phyloP scores from a whole-genome alignment of 2,113 vertebrate species.

The Thermophis baileyi region DNA sequence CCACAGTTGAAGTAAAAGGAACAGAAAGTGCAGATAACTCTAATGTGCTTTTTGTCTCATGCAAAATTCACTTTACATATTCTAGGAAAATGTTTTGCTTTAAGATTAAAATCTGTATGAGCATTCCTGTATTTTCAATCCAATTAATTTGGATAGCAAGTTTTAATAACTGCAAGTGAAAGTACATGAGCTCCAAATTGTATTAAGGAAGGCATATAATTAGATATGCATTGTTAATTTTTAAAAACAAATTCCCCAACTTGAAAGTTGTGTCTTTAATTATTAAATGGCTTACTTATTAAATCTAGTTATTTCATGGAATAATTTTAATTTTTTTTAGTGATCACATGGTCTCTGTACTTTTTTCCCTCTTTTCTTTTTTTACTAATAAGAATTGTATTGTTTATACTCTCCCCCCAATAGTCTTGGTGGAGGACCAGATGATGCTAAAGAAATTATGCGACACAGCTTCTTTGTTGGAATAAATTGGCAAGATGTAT shows the following conservation, averaged over 20 bases:
- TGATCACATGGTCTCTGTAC: not conserved
- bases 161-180: not conserved
- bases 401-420: slow-evolving; percentile 41
- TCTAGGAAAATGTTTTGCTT: not conserved
- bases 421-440: slow-evolving; percentile 93
- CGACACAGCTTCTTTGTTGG: slow-evolving; percentile 93
- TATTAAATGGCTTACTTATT: not conserved
- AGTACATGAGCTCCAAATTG: not conserved
- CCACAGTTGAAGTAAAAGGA: not conserved
- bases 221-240: not conserved
- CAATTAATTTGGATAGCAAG: not conserved
- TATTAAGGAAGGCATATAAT: not conserved
- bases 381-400: not conserved
- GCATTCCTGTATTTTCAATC: not conserved
- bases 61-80: not conserved
- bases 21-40: not conserved
- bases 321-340: not conserved
- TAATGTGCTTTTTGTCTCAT: not conserved
- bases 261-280: not conserved
- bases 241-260: not conserved
- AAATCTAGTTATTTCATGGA: not conserved
- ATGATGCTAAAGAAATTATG: slow-evolving; percentile 98
- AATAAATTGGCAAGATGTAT: slow-evolving; percentile 95
- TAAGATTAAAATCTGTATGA: not conserved
- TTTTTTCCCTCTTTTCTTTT: not conserved